Conservation (phyloP, 2,797 vertebrate species). For the Takifugu rubripes region DNA sequence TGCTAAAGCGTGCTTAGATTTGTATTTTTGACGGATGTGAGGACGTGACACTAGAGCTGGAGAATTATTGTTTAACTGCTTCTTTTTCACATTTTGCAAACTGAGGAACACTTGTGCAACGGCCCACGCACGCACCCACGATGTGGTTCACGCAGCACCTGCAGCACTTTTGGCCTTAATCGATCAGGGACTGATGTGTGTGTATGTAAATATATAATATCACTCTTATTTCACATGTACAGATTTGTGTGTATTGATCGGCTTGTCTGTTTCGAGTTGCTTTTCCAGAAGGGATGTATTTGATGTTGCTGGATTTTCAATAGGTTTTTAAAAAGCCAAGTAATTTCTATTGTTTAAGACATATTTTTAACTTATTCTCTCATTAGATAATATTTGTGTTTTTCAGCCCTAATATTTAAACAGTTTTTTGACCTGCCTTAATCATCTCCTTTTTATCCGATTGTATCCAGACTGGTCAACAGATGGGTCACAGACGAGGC, state of each 20-base stretch:
- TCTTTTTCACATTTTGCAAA: slow-evolving; percentile 58
- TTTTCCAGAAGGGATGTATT: slow-evolving; percentile 56
- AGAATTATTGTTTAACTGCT: slow-evolving; percentile 51
- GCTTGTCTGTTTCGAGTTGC: slow-evolving; percentile 43
- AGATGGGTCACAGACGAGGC: slow-evolving; percentile 16
- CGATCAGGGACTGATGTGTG: slow-evolving; percentile 78
- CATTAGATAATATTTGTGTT: slow-evolving; percentile 31
- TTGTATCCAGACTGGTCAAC: slow-evolving; percentile 38
- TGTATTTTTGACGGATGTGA: slow-evolving; percentile 54
- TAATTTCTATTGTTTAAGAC: slow-evolving; percentile 45
- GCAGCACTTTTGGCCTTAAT: slow-evolving; percentile 79
- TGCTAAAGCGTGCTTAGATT: slow-evolving; percentile 62
- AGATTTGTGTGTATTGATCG: slow-evolving; percentile 55
- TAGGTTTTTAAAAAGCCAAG: slow-evolving; percentile 58
- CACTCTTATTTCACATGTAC: slow-evolving; percentile 65
- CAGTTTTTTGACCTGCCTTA: slow-evolving; percentile 66
- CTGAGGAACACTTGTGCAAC: slow-evolving; percentile 63
- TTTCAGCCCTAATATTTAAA: slow-evolving; percentile 27
- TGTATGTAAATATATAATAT: slow-evolving; percentile 68
- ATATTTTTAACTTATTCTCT: slow-evolving; percentile 65
- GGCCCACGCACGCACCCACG: slow-evolving; percentile 39
- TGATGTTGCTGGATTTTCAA: slow-evolving; percentile 33
- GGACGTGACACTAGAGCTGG: slow-evolving; percentile 41
- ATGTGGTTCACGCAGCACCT: slow-evolving; percentile 44
- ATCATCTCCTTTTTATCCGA: slow-evolving; percentile 65